Evolutionary conservation across 2,113 vertebrate species (phyloP), one percentile per base, ranked within the genome.

Genomic region (Lophius piscatorius): DNA sequence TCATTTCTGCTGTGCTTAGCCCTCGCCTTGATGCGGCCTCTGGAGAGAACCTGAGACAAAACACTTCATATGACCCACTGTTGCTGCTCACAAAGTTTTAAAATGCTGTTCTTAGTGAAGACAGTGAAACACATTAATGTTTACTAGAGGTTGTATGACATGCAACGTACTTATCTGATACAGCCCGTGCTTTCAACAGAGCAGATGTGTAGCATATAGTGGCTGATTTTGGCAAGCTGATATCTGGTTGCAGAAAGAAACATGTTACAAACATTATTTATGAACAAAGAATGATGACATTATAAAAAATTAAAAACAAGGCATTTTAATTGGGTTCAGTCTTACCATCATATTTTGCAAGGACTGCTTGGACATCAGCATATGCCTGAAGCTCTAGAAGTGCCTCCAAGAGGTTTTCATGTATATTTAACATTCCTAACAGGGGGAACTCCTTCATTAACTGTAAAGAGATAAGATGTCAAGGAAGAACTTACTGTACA

Each of bases 141-240:
- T 23, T 4, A 20, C 22, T 17, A 38, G 21, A 16, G 6, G 55
- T 23, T 44, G 5, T 28, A 39, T 33, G 0, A 3, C 31, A 33
- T 12, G 52, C n/a, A 74, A 87, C 97, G 74, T 90, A 99, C 97
- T 96, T 98, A 88, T 99, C 97, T 88, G 96, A 99, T 67, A 99
- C 96, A 47, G 97, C 96, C 77, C 97, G 94, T 73, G 97, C 97
- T 94, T 99, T 99, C 71, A 99, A 70, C 64, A 99, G 88, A n/a
- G 97, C 97, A 85, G 97, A 98, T 74, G 97, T 99, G 82, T 99
- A 99, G 89, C 97, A 99, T 92, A 99, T 99, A 39, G 97, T 95
- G 67, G 97, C 97, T 28, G 97, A 99, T 87, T 99, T 99, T 81
- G 97, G 97, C 89, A 99, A 95, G 76, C 96, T 99, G 90, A 99